Conservation (phyloP, 1,140 invertebrate genomes). For the Planococcus citri region DNA sequence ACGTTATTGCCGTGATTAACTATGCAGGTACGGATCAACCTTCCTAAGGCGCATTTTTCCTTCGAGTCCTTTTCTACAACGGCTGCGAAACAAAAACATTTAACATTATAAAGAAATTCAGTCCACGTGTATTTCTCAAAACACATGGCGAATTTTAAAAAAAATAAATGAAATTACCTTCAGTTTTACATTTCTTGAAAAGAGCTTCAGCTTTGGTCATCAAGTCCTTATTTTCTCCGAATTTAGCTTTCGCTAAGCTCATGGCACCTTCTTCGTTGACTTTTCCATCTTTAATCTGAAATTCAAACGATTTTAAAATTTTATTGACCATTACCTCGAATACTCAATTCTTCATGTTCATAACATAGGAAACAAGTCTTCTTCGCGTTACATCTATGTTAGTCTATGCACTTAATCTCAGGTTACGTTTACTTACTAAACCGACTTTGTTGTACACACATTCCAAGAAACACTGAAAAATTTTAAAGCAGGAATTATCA, state of each 20-base stretch:
- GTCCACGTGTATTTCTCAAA: neutral
- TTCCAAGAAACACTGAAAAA: slow-evolving; percentile 28
- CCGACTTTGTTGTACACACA: slow-evolving; percentile 29
- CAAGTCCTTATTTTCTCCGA: slow-evolving; percentile 24
- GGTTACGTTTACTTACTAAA: slow-evolving; percentile 26
- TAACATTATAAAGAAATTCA: neutral
- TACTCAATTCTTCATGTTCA: too few relatives aligned
- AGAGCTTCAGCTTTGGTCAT: slow-evolving; percentile 26
- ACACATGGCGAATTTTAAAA: neutral
- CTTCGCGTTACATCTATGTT: neutral
- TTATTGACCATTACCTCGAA: too few relatives aligned
- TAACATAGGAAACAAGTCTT: neutral
- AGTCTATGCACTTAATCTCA: slow-evolving; percentile 27
- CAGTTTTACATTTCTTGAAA: slow-evolving; percentile 27
- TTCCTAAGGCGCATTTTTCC: slow-evolving; percentile 29
- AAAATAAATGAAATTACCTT: slow-evolving; percentile 23
- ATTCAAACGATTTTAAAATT: neutral
- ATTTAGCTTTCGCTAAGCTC: slow-evolving; percentile 25
- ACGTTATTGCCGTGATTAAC: slow-evolving; percentile 30
- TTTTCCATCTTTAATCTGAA: slow-evolving; percentile 18
- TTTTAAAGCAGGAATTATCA: slow-evolving; percentile 1
- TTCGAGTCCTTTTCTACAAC: slow-evolving; percentile 26
- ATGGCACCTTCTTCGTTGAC: slow-evolving; percentile 25
- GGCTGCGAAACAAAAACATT: slow-evolving; percentile 23
- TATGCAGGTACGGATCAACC: slow-evolving; percentile 28